These are phyloP conservation scores for Acomys russatus DNA, from an alignment of 2,797 vertebrate genomes.

Conservation along the genomic window DNA sequence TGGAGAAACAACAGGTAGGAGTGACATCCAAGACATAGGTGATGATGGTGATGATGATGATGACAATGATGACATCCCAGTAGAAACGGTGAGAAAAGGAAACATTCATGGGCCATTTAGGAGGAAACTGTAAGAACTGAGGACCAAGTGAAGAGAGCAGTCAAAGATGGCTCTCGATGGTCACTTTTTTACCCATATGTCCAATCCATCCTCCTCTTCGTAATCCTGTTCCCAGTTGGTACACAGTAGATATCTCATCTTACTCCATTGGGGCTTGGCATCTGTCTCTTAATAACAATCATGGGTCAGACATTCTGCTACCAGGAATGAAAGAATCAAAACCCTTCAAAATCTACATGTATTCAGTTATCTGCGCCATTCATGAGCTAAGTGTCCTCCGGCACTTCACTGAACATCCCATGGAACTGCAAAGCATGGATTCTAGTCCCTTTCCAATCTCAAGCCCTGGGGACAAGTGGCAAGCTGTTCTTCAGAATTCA, in stretches of 20 bases:
- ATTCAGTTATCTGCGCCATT: neutral
- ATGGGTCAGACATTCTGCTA: neutral
- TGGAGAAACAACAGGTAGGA: neutral
- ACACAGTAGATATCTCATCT: neutral
- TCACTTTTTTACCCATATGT: neutral
- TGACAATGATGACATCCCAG: neutral
- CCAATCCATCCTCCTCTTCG: neutral
- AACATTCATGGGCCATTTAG: neutral
- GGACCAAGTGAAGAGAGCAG: neutral
- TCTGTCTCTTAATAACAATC: neutral
- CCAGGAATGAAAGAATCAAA: neutral
- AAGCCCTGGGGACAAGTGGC: neutral
- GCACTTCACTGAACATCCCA: neutral
- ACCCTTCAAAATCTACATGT: neutral
- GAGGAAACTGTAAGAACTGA: neutral
- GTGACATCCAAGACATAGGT: neutral
- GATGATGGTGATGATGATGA: neutral
- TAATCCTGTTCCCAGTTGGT: no score
- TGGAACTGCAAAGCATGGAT: neutral
- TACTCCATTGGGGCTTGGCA: fast-evolving
- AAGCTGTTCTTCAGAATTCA: neutral
- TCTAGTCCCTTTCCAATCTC: neutral
- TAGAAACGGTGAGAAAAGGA: neutral
- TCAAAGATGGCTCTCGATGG: neutral
- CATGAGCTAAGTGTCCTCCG: neutral